Evolutionary conservation across 2,888 invertebrate species (phyloP).

Genomic region (Caenorhabditis japonica): DNA sequence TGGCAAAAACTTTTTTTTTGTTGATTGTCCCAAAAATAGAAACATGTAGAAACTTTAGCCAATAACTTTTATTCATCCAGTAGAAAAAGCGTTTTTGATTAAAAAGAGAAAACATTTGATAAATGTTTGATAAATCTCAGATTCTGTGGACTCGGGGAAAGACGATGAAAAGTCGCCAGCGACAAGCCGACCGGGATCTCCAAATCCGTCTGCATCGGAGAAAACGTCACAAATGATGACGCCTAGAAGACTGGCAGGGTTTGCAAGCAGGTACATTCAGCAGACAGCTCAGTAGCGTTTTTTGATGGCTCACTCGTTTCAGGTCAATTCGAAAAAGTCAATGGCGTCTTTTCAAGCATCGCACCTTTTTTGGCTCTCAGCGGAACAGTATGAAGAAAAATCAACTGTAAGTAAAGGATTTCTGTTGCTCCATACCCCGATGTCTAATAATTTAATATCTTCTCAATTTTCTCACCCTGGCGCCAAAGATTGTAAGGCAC

Average conservation of each 20-base stretch:
- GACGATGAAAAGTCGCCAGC: conserved; percentile 42
- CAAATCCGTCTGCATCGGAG: conserved; percentile 33
- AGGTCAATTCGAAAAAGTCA: conserved; percentile 64
- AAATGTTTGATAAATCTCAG: conserved; percentile 6
- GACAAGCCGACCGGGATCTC: conserved; percentile 38
- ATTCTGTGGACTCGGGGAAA: conserved; percentile 47
- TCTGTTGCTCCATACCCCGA: no score
- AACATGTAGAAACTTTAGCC: no score
- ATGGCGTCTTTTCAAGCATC: conserved; percentile 64
- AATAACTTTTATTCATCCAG: no score
- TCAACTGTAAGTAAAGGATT: conserved; percentile 48
- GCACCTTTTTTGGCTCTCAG: conserved; percentile 61
- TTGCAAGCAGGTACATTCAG: conserved; percentile 54
- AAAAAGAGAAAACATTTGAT: no score
- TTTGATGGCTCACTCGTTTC: conserved; percentile 4
- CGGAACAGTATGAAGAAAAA: conserved; percentile 52
- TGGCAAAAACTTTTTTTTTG: no score
- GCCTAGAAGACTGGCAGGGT: conserved; percentile 37
- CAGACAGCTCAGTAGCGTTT: no score
- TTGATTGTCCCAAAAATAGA: no score
- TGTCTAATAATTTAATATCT: no score
- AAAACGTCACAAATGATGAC: conserved; percentile 37
- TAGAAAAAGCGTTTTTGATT: no score
- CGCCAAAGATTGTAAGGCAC: no score
- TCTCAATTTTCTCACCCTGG: no score